Conservation (phyloP, 2,888 invertebrate genomes). For the Dione juno region DNA sequence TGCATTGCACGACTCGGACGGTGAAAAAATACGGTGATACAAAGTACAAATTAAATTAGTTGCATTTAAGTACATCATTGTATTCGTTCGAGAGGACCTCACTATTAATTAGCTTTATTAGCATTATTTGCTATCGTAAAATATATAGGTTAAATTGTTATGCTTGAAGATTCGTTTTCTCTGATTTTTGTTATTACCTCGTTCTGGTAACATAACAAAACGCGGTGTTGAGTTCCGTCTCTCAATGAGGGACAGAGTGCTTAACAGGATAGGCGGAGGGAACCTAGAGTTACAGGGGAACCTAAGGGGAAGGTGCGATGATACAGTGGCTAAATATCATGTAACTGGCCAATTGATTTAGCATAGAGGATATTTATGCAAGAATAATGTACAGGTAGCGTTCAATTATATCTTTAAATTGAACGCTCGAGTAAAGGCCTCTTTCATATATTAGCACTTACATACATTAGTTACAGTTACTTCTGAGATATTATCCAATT, state of each 20-base stretch:
- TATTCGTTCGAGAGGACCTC: conserved; percentile 41
- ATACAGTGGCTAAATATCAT: not conserved
- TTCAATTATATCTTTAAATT: not conserved
- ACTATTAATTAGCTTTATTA: conserved; percentile 49
- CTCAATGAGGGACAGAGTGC: no score
- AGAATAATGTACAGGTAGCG: not conserved
- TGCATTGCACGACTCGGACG: conserved; percentile 50
- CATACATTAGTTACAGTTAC: conserved; percentile 21
- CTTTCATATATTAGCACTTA: not conserved
- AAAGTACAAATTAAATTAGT: conserved; percentile 52
- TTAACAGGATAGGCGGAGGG: no score
- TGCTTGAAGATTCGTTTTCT: no score
- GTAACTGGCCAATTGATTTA: not conserved
- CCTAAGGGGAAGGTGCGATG: no score
- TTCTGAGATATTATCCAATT: conserved; percentile 27
- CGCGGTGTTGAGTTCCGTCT: not conserved
- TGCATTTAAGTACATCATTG: conserved; percentile 45
- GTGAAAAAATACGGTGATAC: conserved; percentile 41
- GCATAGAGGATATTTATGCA: not conserved
- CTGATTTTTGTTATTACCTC: no score
- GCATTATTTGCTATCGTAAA: conserved; percentile 10
- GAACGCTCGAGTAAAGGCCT: not conserved
- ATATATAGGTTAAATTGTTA: no score
- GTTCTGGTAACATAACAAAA: no score
- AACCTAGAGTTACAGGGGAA: no score